Percentiles rank a stretch among this genome's conserved stretches.
Conservation (phyloP, 2,113 vertebrate species). For the Erythrolamprus reginae region DNA sequence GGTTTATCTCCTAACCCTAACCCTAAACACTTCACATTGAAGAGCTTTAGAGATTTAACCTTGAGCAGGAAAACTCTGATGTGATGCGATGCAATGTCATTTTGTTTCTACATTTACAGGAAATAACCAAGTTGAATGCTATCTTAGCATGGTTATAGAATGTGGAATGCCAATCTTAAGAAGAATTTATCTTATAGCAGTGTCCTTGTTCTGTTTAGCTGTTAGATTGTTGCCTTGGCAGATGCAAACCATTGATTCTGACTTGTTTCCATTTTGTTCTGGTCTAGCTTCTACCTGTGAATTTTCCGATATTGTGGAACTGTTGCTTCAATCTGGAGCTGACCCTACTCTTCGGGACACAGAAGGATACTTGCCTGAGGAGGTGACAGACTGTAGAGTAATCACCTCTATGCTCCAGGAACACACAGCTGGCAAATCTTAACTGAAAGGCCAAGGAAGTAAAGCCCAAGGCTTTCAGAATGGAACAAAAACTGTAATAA, state of each 20-base stretch:
- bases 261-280: conserved; percentile 14
- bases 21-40: background rate
- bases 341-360: conserved; percentile 86
- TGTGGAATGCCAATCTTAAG: background rate
- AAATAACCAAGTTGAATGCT: background rate
- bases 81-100: background rate
- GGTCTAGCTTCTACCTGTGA: conserved; percentile 87
- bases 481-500: conserved; percentile 29
- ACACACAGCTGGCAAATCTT: conserved; percentile 55
- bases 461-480: background rate
- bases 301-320: conserved; percentile 89
- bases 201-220: background rate
- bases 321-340: conserved; percentile 83
- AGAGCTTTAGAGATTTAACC: background rate
- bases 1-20: background rate
- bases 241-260: background rate
- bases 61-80: background rate
- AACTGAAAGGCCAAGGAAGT: background rate
- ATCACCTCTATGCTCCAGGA: conserved; percentile 80
- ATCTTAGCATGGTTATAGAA: background rate
- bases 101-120: background rate
- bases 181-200: background rate
- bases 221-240: accelerated
- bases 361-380: conserved; percentile 89
- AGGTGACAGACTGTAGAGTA: conserved; percentile 86